A percentile compares a stretch with the other conserved stretches of the same genome.
These are phyloP conservation scores for Alexandromys oeconomus DNA, from an alignment of 2,797 vertebrate genomes.

Conservation along the genomic window DNA sequence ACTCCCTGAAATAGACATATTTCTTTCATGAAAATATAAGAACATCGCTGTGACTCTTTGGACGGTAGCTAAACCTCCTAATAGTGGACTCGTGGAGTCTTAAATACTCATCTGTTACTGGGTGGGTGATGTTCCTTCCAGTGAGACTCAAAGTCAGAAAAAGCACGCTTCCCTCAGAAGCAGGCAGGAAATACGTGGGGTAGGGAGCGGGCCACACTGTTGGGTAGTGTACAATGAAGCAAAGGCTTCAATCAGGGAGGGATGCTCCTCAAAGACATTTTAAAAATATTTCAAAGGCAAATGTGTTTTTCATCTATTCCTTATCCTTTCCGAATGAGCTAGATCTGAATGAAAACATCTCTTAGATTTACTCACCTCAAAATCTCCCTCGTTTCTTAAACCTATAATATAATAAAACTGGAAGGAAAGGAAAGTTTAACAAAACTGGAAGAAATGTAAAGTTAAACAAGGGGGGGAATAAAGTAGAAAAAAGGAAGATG, in stretches of 20 bases:
- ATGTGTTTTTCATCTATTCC: background rate
- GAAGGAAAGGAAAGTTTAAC: background rate
- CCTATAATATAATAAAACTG: background rate
- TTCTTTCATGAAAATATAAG: background rate
- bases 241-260: background rate
- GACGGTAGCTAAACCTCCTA: background rate
- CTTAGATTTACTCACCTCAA: background rate
- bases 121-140: background rate
- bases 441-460: background rate
- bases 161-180: background rate
- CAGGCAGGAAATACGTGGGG: background rate
- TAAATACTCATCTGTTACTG: background rate
- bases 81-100: background rate
- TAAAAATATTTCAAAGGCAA: constrained; percentile 34
- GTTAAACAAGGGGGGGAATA: background rate
- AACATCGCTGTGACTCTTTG: background rate
- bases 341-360: constrained; percentile 34
- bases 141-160: background rate
- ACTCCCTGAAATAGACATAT: background rate
- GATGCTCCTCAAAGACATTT: background rate
- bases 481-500: background rate
- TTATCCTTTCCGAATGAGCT: background rate
- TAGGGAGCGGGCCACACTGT: background rate
- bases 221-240: background rate
- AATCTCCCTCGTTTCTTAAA: background rate